phyloP scores from a whole-genome alignment of 2,113 vertebrate genomes.

The Myotis brandtii region DNA sequence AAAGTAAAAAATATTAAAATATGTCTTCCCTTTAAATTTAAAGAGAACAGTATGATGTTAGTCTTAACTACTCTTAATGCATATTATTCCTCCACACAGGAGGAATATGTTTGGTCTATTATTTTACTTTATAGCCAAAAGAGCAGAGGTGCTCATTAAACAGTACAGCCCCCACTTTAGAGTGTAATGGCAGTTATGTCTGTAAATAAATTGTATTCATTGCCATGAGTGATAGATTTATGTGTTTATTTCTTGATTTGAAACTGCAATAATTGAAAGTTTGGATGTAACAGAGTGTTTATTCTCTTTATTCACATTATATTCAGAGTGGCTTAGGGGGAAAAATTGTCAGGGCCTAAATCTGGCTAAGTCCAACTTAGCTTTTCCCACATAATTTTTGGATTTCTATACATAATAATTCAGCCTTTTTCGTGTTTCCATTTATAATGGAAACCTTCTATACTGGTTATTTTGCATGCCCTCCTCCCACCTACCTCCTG shows the following conservation, averaged over 20 bases:
- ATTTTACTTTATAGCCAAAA: conserved; percentile 8
- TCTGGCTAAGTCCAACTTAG: conserved; percentile 3
- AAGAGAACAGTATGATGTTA: background rate
- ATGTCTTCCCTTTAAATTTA: background rate
- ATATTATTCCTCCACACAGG: background rate
- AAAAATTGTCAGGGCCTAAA: conserved; percentile 42
- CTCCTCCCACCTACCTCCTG: background rate
- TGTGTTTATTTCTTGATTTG: background rate
- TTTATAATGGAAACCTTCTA: background rate
- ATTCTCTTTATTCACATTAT: conserved; percentile 22
- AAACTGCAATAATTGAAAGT: background rate
- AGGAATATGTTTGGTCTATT: background rate
- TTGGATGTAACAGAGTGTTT: background rate
- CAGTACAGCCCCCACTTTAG: background rate
- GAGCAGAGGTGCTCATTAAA: background rate
- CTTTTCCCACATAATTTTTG: background rate
- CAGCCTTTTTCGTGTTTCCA: background rate
- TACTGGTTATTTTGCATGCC: background rate
- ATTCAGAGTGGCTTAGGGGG: background rate
- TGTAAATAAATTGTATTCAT: conserved; percentile 39
- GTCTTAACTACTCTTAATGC: background rate
- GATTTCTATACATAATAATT: background rate
- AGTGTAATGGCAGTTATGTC: background rate
- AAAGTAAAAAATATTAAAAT: background rate
- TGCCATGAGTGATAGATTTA: background rate